These are phyloP conservation scores for Takifugu flavidus DNA, from an alignment of 2,113 vertebrate genomes.

Conservation along the genomic window DNA sequence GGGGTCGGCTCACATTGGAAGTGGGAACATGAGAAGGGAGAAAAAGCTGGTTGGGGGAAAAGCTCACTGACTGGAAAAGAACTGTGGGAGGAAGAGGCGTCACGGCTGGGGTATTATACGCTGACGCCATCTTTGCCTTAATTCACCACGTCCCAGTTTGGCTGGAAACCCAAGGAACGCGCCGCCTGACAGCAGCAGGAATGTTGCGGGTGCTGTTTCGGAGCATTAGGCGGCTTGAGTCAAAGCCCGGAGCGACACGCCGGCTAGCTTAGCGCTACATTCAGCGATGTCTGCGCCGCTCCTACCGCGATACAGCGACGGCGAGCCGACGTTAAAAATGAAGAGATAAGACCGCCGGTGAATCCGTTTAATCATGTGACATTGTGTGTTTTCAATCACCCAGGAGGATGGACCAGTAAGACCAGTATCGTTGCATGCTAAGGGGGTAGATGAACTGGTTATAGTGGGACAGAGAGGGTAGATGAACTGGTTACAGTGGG, in stretches of 20 bases:
- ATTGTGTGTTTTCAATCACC: too few species aligned
- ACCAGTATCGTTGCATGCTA: too few species aligned
- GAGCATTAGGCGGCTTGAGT: conserved; percentile 55
- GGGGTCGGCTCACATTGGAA: conserved; percentile 21
- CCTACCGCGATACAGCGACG: conserved; percentile 2
- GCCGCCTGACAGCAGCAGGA: conserved; percentile 57
- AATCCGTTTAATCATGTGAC: too few species aligned
- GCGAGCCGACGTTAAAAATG: neutral
- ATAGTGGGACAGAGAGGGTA: too few species aligned
- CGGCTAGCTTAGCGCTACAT: conserved; percentile 54
- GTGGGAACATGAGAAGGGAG: neutral
- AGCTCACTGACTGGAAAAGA: conserved; percentile 45
- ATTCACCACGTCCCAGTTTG: conserved; percentile 56
- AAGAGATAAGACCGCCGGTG: too few species aligned
- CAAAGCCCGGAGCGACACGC: conserved; percentile 57
- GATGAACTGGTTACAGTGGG: too few species aligned
- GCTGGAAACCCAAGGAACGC: conserved; percentile 57
- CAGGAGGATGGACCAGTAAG: too few species aligned
- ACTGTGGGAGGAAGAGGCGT: conserved; percentile 43
- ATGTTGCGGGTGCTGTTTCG: conserved; percentile 64
- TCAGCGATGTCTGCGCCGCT: conserved; percentile 8
- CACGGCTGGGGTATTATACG: conserved; percentile 46
- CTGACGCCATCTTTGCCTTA: conserved; percentile 55
- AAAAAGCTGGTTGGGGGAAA: conserved; percentile 34
- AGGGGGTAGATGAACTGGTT: too few species aligned